Evolutionary conservation across 2,888 invertebrate genomes (phyloP), one percentile per base, ranked within the genome.

Genomic region (Plebejus argus): DNA sequence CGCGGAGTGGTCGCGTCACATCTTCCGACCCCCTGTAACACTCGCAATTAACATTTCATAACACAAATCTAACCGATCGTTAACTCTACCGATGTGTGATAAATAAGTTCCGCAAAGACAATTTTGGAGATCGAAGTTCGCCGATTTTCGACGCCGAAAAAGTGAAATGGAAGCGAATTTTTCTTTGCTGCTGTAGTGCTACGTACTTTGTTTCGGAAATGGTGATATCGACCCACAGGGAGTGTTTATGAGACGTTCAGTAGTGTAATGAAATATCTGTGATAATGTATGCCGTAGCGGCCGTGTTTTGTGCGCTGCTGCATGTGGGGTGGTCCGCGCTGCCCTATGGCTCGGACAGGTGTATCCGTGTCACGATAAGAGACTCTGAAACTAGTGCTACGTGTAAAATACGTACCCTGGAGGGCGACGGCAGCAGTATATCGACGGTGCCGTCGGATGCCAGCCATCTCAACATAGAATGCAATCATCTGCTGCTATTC

Each of bases 401-500:
- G 79, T 97, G 97, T 89, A 95, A 95, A 85, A 93, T 97, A 84
- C 95, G 97, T 82, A 96, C 96, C 81, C 95, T 97, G 79, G 97
- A 97, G 82, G 95, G 95, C 78, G 95, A 96, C 81, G 95, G 96
- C 75, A 95, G 95, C 83, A 96, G 96, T 84, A 95, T 96, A 82
- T 94, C 95, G 82, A 90, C 95, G 81, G 91, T 95, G 79, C 89
- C 95, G 77, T 84, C 96, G 70, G 97, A 97, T 86, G 96, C 97
- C 70, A 95, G 96, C 81, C 95, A 95, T 81, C 93, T 98, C 81
- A 95, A 96, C 82, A 95, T 98, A 81, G 95, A 96, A 85, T 98
- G 98, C 92, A 97, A 96, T 89, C 96, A 96, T 85, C 95, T 96
- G 80, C 94, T 97, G 83, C 95, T 97, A 79, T 96, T 96, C 86